A percentile compares a stretch with the other conserved stretches of the same genome.
phyloP scores from a whole-genome alignment of 2,888 invertebrate species.

The Melieria picta region DNA sequence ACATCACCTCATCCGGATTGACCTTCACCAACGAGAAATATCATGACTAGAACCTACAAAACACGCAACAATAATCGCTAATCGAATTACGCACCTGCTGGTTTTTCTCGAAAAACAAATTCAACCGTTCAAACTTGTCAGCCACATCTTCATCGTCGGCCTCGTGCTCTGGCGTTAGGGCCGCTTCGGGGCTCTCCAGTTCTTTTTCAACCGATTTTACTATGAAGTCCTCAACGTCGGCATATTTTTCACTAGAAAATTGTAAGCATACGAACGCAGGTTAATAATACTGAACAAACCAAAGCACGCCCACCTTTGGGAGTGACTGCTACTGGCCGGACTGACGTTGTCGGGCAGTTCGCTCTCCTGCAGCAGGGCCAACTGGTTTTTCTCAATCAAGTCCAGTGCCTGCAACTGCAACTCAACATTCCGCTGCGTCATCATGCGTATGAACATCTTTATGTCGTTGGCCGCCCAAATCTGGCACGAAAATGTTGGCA shows the following conservation, averaged over 20 bases:
- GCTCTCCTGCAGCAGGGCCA: conserved; percentile 70
- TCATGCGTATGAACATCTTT: conserved; percentile 88
- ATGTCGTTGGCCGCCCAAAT: conserved; percentile 95
- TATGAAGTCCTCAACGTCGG: conserved; percentile 57
- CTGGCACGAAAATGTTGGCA: conserved; percentile 45
- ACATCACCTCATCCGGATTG: conserved; percentile 74
- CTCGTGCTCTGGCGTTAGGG: conserved; percentile 57
- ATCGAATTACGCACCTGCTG: conserved; percentile 42
- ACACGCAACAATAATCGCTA: neutral
- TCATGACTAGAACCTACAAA: neutral
- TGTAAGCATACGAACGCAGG: neutral
- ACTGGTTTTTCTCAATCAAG: conserved; percentile 81
- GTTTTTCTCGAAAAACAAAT: conserved; percentile 63
- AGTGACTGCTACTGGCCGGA: conserved; percentile 39
- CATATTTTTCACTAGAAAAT: conserved; percentile 46
- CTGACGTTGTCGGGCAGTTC: conserved; percentile 43
- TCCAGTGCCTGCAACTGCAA: conserved; percentile 89
- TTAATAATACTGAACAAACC: neutral
- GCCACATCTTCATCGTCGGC: conserved; percentile 49
- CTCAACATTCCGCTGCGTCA: conserved; percentile 92
- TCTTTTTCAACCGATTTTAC: conserved; percentile 58
- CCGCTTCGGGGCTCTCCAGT: conserved; percentile 56
- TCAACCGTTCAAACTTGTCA: conserved; percentile 63
- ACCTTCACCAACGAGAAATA: conserved; percentile 54
- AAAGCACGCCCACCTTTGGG: conserved; percentile 42